Percentiles rank a stretch among this genome's conserved stretches.
phyloP scores from a whole-genome alignment of 2,888 invertebrate genomes.

The Stramonita haemastoma region DNA sequence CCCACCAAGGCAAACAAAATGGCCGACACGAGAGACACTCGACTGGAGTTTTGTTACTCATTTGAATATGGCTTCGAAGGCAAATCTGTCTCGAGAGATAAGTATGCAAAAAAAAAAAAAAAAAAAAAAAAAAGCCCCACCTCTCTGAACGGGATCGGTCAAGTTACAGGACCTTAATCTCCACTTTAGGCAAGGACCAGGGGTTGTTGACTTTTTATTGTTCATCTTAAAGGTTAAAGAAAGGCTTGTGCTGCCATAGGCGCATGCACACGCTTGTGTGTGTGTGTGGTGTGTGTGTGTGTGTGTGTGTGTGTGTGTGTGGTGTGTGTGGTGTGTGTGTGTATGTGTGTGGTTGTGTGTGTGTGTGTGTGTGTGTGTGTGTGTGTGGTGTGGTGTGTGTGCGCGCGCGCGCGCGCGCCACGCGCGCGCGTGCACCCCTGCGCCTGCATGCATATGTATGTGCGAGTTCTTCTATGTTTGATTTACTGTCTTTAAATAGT shows the following conservation, averaged over 20 bases:
- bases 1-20: conserved; percentile 10
- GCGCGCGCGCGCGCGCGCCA: no score
- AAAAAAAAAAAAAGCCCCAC: no score
- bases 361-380: neutral
- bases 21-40: conserved; percentile 3
- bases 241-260: neutral
- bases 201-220: neutral
- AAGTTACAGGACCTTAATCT: neutral
- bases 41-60: neutral
- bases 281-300: neutral
- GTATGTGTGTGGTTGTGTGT: neutral
- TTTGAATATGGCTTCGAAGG: conserved; percentile 9
- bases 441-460: neutral
- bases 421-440: no score
- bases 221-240: neutral
- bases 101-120: conserved; percentile 4
- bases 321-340: neutral
- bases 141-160: neutral
- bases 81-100: neutral
- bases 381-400: no score
- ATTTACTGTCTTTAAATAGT: no score
- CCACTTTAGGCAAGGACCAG: neutral
- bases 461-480: neutral
- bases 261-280: neutral
- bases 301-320: neutral